Evolutionary conservation across 1,140 invertebrate genomes (phyloP).

Genomic region (Atta colombica): DNA sequence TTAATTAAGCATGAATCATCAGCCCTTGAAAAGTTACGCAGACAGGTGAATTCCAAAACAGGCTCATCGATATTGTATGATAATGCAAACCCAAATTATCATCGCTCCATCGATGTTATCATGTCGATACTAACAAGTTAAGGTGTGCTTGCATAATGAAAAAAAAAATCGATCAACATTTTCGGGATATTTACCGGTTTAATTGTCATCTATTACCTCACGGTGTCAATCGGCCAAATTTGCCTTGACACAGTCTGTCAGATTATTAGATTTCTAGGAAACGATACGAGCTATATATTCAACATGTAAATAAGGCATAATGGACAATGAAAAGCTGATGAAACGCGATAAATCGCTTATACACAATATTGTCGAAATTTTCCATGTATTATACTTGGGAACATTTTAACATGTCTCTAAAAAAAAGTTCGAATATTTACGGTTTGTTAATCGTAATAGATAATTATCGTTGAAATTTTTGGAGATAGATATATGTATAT

Average conservation of each 20-base stretch:
- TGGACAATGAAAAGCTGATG: not conserved
- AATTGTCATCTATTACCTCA: not conserved
- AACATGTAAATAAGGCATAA: slow-evolving; percentile 1
- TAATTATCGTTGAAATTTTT: not conserved
- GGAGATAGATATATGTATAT: not conserved
- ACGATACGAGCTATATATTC: not conserved
- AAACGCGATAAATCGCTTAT: not conserved
- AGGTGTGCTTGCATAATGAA: not conserved
- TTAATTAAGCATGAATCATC: slow-evolving; percentile 47
- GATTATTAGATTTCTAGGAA: not conserved
- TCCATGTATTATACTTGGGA: not conserved
- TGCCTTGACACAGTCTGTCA: not conserved
- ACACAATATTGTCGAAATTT: not conserved
- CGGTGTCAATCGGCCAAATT: slow-evolving; percentile 13
- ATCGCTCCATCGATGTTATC: slow-evolving; percentile 31
- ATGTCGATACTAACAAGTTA: slow-evolving; percentile 28
- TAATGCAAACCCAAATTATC: slow-evolving; percentile 45
- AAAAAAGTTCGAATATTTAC: not conserved
- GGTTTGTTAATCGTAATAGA: too few relatives aligned
- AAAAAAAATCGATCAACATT: slow-evolving; percentile 37
- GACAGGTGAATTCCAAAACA: slow-evolving; percentile 50
- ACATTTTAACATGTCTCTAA: not conserved
- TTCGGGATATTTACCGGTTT: slow-evolving; percentile 25
- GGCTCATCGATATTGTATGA: slow-evolving; percentile 21
- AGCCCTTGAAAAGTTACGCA: slow-evolving; percentile 58